Base-by-base conservation (phyloP, 1,140 invertebrate genomes). In the Stenopsyche tienmushanensis region DNA sequence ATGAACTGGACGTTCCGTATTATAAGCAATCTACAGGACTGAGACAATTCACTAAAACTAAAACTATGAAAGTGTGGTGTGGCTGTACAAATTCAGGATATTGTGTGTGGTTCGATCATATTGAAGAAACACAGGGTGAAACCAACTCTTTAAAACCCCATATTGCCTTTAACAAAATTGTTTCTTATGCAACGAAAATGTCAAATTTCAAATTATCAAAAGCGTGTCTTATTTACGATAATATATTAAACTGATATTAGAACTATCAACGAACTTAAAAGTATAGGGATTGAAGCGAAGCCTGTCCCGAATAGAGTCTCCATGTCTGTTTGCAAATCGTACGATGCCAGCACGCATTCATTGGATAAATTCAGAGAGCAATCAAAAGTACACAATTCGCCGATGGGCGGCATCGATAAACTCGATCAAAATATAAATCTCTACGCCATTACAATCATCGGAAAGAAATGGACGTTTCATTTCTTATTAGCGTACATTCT, bases 21-120 rank as follows among this genome's bases (percentile, higher is more conserved):
- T 59, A 66, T 24, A 65, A 62, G 34, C 57, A 66, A 21, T 41
- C 64, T 17, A 59, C 64, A 0, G 64, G 64, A 1, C 45, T 65
- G 3, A 49, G 47, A 57, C 50, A 69, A 25, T 66, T 69, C 42
- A 62, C 57, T 15, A 65, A 59, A 47, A 64, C 54, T 5, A 69
- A 57, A 62, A 41, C 3, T 9, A 47, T 69, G 64, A 69, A 66
- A 52, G 42, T 69, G 17, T 69, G 67, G 67, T 66, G 67, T n/a
- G 67, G 64, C 7, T 69, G 67, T 25, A 65, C 67, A 10, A 62
- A 53, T 50, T 62, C 55, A 9, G 67, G 67, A 7, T 69, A 69
- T 57, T 69, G 67, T 55, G 42, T 47, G 13, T 69, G 67, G 67
- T 69, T 69, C 60, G 67, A 69, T 65, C 64, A 59, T 26, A 59